These are phyloP conservation scores for Rana temporaria DNA, from an alignment of 2,113 vertebrate genomes.

Conservation along the genomic window DNA sequence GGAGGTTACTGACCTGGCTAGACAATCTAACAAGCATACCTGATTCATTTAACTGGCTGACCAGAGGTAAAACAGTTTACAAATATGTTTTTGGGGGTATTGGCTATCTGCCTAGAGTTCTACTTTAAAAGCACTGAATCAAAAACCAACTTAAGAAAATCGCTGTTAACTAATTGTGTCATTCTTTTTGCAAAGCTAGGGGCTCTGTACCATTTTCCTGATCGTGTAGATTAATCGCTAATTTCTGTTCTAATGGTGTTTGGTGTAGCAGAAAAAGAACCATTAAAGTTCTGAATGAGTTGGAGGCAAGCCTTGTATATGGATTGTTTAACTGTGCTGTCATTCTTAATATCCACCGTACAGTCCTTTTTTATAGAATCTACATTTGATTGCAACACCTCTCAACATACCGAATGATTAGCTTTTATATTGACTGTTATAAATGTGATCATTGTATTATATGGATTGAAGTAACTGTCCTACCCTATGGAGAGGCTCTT, in stretches of 20 bases:
- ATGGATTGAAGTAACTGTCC: conserved; percentile 82
- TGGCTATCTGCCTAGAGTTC: too few relatives aligned
- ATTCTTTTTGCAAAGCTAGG: too few relatives aligned
- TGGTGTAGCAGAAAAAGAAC: conserved; percentile 72
- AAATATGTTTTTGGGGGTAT: too few relatives aligned
- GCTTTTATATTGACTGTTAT: conserved; percentile 87
- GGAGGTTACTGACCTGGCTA: too few relatives aligned
- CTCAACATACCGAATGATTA: conserved; percentile 87
- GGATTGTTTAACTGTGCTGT: conserved; percentile 91
- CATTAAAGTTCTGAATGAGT: conserved; percentile 90
- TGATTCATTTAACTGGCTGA: too few relatives aligned
- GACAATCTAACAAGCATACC: too few relatives aligned
- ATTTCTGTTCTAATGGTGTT: conserved; percentile 59
- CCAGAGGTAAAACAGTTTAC: too few relatives aligned
- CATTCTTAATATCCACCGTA: conserved; percentile 96
- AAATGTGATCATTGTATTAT: conserved; percentile 84
- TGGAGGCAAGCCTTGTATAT: conserved; percentile 89
- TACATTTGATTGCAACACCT: conserved; percentile 87
- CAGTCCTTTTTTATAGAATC: conserved; percentile 87
- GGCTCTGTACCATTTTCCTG: conserved; percentile 6
- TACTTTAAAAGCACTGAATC: too few relatives aligned
- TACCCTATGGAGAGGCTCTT: conserved; percentile 80
- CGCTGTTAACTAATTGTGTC: too few relatives aligned
- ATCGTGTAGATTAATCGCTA: conserved; percentile 52
- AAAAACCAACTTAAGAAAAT: too few relatives aligned